Evolutionary conservation across 2,113 vertebrate genomes (phyloP).

Genomic region (Gambusia holbrooki): DNA sequence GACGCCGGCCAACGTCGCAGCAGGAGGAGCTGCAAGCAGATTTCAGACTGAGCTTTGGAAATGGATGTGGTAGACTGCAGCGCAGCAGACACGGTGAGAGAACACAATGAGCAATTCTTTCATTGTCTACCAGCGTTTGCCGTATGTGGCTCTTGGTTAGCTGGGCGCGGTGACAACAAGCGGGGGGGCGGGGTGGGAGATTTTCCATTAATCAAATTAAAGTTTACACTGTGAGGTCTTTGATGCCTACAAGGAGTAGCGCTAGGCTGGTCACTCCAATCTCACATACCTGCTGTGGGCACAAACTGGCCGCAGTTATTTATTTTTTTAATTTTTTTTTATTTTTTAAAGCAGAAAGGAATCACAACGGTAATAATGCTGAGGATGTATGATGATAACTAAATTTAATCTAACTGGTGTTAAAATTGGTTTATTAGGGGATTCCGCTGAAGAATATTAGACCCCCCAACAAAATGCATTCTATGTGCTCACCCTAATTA

Average conservation of each 20-base stretch:
- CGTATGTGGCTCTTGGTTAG: slow-evolving; percentile 4
- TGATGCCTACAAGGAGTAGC: background rate
- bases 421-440: background rate
- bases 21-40: slow-evolving; percentile 16
- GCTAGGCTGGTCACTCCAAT: slow-evolving; percentile 1
- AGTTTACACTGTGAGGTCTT: slow-evolving; percentile 9
- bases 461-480: background rate
- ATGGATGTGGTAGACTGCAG: slow-evolving; percentile 26
- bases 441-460: background rate
- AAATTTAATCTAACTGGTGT: background rate
- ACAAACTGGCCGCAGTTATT: background rate
- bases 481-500: background rate
- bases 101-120: slow-evolving; percentile 19
- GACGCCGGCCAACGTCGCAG: slow-evolving; percentile 21
- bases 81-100: background rate
- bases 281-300: slow-evolving; percentile 2
- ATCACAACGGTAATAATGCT: background rate
- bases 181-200: background rate
- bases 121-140: slow-evolving; percentile 9
- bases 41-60: slow-evolving; percentile 23
- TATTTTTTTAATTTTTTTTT: too few relatives aligned
- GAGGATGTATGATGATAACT: background rate
- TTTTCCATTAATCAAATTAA: slow-evolving; percentile 20
- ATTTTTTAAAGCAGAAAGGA: background rate
- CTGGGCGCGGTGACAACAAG: slow-evolving; percentile 1